Evolutionary conservation across 2,113 vertebrate species (phyloP), one percentile per base, ranked within the genome.

Genomic region (Haliaeetus leucogaster): DNA sequence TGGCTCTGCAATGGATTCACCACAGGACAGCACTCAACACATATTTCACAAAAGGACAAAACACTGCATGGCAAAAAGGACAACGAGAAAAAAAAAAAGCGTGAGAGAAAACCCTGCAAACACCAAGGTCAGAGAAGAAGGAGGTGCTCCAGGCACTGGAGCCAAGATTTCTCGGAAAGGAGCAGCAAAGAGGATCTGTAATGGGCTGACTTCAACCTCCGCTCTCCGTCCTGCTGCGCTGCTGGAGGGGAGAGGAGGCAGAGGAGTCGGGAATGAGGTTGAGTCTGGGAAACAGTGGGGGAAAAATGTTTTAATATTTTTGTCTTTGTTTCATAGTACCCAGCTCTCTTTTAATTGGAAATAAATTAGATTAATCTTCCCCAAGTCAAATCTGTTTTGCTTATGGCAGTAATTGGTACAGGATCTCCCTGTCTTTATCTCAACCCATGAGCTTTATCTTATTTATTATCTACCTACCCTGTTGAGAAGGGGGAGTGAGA

Each of bases 171-270:
- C 5, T 9, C 8, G 43, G 22, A 66, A 78, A 73, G 14, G 32
- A 67, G 16, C 21, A 38, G 14, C 18, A 34, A 77, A 66, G 25
- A 43, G n/a, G 16, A 82, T 8, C 27, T n/a, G 10, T 78, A 56
- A n/a, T 16, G 7, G 9, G n/a, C 11, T 50, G 30, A 61, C 32
- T 12, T 50, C 15, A 62, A 32, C 9, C 23, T n/a, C 32, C 12
- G 13, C 38, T 83, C 7, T 9, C 29, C n/a, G 22, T 30, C 7
- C 6, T 3, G 2, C 8, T 62, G 10, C 1, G 2, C 11, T 23
- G 10, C 23, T 45, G 6, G 15, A 26, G 25, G 10, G 3, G 5
- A 27, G 7, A 59, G 8, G 2, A 56, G 20, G 32, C 34, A 78
- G 42, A 50, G 20, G 13, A 21, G 15, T 10, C 9, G 1, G 18